These are phyloP conservation scores for Penaeus indicus DNA, from an alignment of 1,140 invertebrate species.

Conservation along the genomic window DNA sequence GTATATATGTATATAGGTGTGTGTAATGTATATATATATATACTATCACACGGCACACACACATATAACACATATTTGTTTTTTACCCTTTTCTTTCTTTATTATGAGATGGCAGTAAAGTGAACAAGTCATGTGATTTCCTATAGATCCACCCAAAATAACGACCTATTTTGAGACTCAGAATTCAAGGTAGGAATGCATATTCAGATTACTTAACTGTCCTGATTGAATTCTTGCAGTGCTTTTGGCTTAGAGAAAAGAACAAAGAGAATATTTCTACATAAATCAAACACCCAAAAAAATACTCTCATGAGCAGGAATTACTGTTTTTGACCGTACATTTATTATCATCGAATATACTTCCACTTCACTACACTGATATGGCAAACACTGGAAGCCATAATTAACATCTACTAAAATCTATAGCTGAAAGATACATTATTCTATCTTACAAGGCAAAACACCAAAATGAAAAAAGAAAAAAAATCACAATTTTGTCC, in stretches of 20 bases:
- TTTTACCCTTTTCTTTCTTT: neutral
- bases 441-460: slow-evolving; percentile 25
- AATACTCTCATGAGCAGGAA: slow-evolving; percentile 29
- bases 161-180: neutral
- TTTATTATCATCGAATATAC: no score
- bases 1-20: neutral
- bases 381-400: slow-evolving; percentile 28
- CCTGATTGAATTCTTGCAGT: neutral
- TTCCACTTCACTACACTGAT: neutral
- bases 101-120: no score
- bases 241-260: no score
- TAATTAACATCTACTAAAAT: slow-evolving; percentile 37
- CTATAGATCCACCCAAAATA: neutral
- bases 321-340: slow-evolving; percentile 39
- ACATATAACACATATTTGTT: no score
- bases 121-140: neutral
- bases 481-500: no score
- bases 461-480: slow-evolving; percentile 12
- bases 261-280: neutral
- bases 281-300: neutral
- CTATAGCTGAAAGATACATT: slow-evolving; percentile 14
- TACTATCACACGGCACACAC: neutral
- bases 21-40: no score
- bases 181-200: slow-evolving; percentile 43
- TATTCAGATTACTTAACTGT: slow-evolving; percentile 38